Conservation (phyloP, 92 coral and sea anemone genomes). For the Porites cylindrica region DNA sequence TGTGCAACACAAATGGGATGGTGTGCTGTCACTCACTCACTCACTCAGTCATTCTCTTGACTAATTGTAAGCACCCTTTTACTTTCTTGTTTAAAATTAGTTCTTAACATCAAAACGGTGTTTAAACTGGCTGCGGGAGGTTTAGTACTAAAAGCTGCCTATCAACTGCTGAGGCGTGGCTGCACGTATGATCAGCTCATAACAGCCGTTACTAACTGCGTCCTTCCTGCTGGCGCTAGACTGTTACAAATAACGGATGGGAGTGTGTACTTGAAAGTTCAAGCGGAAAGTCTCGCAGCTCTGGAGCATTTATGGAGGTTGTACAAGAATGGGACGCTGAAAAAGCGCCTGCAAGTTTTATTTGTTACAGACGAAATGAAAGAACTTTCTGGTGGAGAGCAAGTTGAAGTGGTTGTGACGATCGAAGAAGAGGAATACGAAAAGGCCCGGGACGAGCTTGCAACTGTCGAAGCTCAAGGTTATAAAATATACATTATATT, state of each 20-base stretch:
- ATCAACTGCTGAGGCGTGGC: background rate
- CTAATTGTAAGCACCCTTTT: background rate
- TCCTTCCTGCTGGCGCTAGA: background rate
- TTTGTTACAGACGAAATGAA: background rate
- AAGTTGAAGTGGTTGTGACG: background rate
- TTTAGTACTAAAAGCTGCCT: background rate
- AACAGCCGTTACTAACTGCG: background rate
- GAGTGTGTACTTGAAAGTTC: background rate
- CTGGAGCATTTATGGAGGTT: background rate
- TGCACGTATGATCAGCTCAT: background rate
- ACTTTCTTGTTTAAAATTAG: background rate
- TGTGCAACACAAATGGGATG: no score
- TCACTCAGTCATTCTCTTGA: no score
- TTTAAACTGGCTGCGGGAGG: background rate
- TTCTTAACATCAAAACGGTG: background rate
- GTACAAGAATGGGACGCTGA: background rate
- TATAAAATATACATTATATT: no score
- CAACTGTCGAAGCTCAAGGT: background rate
- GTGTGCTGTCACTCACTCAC: no score
- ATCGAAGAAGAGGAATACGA: background rate
- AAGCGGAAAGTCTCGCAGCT: conserved; percentile 10
- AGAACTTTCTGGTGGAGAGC: conserved; percentile 1
- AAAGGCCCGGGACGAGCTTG: background rate
- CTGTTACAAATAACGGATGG: background rate
- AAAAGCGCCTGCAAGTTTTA: background rate